phyloP scores from a whole-genome alignment of 1,140 invertebrate species.

The Hypsibius dujardini region DNA sequence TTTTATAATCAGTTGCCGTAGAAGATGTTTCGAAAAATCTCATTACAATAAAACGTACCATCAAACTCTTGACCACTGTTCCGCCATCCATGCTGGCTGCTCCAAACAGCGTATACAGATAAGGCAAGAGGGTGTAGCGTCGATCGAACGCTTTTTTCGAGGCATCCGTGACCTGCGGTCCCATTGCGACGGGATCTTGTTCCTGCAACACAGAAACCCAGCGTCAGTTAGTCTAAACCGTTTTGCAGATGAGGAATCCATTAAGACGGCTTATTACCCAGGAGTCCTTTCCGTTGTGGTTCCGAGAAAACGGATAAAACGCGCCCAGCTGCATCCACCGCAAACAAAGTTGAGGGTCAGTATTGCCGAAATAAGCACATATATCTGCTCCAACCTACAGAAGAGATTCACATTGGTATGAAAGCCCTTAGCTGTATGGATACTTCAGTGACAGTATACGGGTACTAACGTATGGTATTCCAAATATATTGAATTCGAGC shows the following conservation, averaged over 20 bases:
- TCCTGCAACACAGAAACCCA: slow-evolving; percentile 21
- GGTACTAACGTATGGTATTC: slow-evolving; percentile 32
- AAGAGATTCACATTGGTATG: slow-evolving; percentile 38
- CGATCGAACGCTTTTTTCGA: slow-evolving; percentile 29
- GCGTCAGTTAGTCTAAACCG: neutral
- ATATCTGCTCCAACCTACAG: slow-evolving; percentile 73
- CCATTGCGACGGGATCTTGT: slow-evolving; percentile 29
- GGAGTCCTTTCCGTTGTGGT: slow-evolving; percentile 27
- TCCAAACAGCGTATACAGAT: slow-evolving; percentile 38
- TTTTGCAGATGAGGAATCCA: neutral
- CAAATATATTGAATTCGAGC: slow-evolving; percentile 34
- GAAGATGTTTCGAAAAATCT: no score
- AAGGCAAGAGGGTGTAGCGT: slow-evolving; percentile 37
- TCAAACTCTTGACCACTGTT: slow-evolving; percentile 26
- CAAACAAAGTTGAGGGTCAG: slow-evolving; percentile 43
- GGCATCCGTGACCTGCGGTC: slow-evolving; percentile 25
- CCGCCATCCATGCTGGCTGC: slow-evolving; percentile 24
- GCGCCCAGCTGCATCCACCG: slow-evolving; percentile 47
- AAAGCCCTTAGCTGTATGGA: slow-evolving; percentile 13
- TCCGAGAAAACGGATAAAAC: slow-evolving; percentile 47
- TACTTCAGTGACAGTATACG: slow-evolving; percentile 7
- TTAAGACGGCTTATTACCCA: slow-evolving; percentile 18
- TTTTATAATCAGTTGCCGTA: no score
- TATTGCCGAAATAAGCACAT: slow-evolving; percentile 64
- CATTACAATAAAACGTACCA: no score